These are phyloP conservation scores for Clarias batrachus DNA, from an alignment of 2,113 vertebrate genomes.

Conservation along the genomic window DNA sequence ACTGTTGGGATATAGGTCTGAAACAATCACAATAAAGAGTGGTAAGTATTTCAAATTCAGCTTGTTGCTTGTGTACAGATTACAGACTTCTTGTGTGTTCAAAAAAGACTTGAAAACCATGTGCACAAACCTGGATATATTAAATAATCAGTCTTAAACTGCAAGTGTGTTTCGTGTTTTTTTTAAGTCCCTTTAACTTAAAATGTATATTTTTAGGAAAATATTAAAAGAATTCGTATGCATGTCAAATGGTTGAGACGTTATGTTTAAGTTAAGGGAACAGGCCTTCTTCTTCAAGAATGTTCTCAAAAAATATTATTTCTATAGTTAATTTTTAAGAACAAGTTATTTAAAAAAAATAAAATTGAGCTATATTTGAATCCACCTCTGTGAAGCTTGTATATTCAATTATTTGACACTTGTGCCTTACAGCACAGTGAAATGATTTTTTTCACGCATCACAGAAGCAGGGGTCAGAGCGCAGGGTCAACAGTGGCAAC, in stretches of 20 bases:
- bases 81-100: not conserved
- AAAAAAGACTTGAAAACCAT: not conserved
- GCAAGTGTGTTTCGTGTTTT: not conserved
- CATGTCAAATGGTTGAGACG: not conserved
- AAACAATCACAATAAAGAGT: constrained; percentile 23
- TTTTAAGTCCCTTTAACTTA: not conserved
- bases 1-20: constrained; percentile 94
- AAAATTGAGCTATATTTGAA: not conserved
- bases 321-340: not conserved
- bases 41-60: not conserved
- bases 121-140: not conserved
- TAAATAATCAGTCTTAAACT: not conserved
- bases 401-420: no score
- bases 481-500: no score
- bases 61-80: not conserved
- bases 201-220: not conserved
- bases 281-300: not conserved
- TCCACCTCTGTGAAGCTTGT: no score
- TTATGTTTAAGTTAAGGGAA: not conserved
- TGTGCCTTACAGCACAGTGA: no score
- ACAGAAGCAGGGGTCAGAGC: no score
- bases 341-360: not conserved
- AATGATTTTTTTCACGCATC: no score
- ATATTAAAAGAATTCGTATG: not conserved
- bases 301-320: not conserved